Base-by-base conservation (phyloP, 2,888 invertebrate genomes). In the Tenthredo amoena region DNA sequence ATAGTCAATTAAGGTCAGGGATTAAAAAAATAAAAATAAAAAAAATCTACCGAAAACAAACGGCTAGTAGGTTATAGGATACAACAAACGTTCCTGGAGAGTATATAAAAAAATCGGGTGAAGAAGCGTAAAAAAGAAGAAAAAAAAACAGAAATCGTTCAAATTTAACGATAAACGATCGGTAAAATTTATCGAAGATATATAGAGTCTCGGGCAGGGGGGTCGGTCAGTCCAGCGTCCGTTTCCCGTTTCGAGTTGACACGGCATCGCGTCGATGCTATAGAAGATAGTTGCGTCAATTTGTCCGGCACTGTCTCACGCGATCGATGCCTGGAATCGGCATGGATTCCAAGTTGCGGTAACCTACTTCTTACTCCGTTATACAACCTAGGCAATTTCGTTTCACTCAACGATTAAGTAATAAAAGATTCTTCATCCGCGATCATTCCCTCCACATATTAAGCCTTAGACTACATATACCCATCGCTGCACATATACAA, bases 401-500 rank as follows among this genome's bases (percentile, higher is more conserved):
- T 79, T 62, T 79, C 79, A 40, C 79, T 79, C 79, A 79, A 40
- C 79, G 79, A 58, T 79, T 62, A 79, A 79, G 79, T 79, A 79
- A 58, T 79, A 58, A 79, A 58, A 62, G 34, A 79, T 50, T 86
- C 74, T 85, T 40, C 77, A 37, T 86, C 81, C 71, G 83, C 82
- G 79, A 85, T 85, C 55, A 71, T 84, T 37, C 34, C 34, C 15
- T 31, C 26, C 26, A 43, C 72, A 50, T 85, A 37, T 55, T 55
- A n/a, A 18, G 18, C 55, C n/a, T 26, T 62, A 62, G 10, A 62
- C 62, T 26, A 34, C 18, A 34, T 68, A 68, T 34, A 68, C 34
- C 7, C 10, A 68, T 15, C 47, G 47, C 6, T 68, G 10, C 9
- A 10, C 31, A 34, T 68, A 34, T 10, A 68, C 34, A 68, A 34